Percentiles rank a stretch among this genome's conserved stretches.
These are phyloP conservation scores for Eristalis arbustorum DNA, from an alignment of 2,888 invertebrate genomes.

Conservation along the genomic window DNA sequence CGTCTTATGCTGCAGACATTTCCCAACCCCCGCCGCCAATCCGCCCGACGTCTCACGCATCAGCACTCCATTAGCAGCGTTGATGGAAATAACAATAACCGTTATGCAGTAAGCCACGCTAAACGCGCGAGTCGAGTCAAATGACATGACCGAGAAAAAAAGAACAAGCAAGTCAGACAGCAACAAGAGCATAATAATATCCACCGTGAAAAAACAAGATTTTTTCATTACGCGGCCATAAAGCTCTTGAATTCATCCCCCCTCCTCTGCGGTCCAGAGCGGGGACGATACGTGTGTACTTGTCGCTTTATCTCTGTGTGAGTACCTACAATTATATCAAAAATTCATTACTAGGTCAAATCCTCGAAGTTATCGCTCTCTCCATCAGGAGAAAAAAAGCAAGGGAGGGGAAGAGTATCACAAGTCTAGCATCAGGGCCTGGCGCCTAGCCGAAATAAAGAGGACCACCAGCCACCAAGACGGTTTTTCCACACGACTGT, in stretches of 20 bases:
- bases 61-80: conserved; percentile 53
- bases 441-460: conserved; percentile 53
- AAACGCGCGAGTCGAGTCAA: conserved; percentile 40
- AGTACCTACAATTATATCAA: conserved; percentile 54
- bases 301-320: conserved; percentile 1
- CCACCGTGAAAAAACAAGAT: conserved; percentile 45
- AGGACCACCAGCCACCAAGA: neutral
- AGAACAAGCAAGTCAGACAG: neutral
- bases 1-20: no score
- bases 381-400: neutral
- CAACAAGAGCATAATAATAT: conserved; percentile 24
- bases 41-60: neutral
- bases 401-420: neutral
- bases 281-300: neutral
- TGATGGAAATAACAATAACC: conserved; percentile 65
- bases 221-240: conserved; percentile 60
- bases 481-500: neutral
- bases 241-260: conserved; percentile 1
- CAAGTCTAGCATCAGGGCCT: conserved; percentile 55
- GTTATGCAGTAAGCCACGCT: conserved; percentile 46
- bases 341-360: conserved; percentile 69
- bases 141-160: neutral
- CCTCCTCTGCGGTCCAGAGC: neutral
- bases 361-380: conserved; percentile 17
- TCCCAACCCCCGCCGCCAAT: no score